phyloP scores from a whole-genome alignment of 2,797 vertebrate genomes.

The Spizella passerina region DNA sequence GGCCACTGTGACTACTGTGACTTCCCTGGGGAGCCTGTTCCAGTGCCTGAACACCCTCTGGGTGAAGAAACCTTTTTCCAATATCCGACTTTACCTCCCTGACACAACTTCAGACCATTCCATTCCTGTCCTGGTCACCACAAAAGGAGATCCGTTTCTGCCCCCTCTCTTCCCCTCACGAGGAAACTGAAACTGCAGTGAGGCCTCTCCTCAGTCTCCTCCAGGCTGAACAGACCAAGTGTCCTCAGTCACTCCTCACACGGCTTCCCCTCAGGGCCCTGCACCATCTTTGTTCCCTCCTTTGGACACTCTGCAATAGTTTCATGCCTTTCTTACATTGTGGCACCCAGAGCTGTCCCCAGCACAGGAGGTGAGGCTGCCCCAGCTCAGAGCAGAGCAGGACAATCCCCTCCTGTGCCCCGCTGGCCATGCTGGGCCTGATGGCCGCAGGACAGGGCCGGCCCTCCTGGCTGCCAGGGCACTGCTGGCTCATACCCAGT shows the following conservation, averaged over 20 bases:
- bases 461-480: background rate
- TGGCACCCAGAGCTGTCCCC: background rate
- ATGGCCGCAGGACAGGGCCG: accelerated
- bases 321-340: accelerated
- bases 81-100: background rate
- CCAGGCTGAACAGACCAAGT: background rate
- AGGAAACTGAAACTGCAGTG: background rate
- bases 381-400: accelerated
- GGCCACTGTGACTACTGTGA: too few relatives aligned
- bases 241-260: accelerated
- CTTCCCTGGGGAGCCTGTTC: background rate
- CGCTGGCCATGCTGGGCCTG: accelerated
- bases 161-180: accelerated
- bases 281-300: background rate
- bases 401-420: background rate
- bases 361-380: accelerated
- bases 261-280: accelerated
- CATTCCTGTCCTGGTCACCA: background rate
- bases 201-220: background rate
- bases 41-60: accelerated
- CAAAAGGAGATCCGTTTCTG: background rate
- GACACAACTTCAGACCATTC: background rate
- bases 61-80: background rate
- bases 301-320: background rate
- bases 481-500: accelerated